A percentile compares a stretch with the other conserved stretches of the same genome.
Conservation (phyloP, 2,797 vertebrate genomes). For the Eupleurogrammus muticus region DNA sequence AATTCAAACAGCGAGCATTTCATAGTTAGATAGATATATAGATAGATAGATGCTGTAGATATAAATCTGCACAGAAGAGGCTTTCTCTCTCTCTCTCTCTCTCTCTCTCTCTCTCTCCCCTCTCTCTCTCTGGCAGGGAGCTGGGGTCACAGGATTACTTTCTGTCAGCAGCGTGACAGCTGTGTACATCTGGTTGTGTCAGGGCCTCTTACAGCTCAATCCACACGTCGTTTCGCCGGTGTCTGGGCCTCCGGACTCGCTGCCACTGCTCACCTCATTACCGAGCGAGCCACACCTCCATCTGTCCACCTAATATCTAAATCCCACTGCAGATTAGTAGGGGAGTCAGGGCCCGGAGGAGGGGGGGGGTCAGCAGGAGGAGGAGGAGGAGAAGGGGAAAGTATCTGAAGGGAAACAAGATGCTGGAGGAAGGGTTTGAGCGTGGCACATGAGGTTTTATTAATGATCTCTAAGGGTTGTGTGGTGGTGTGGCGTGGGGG, state of each 20-base stretch:
- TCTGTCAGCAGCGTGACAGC: slow-evolving; percentile 88
- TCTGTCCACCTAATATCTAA: slow-evolving; percentile 74
- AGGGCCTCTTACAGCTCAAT: slow-evolving; percentile 81
- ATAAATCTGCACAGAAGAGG: slow-evolving; percentile 33
- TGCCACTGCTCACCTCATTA: slow-evolving; percentile 80
- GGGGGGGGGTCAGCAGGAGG: neutral
- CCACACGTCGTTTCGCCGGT: slow-evolving; percentile 80
- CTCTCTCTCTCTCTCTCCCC: slow-evolving; percentile 14
- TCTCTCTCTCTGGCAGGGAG: slow-evolving; percentile 39
- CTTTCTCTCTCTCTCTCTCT: slow-evolving; percentile 12
- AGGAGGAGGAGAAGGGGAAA: neutral
- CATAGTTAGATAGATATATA: slow-evolving; percentile 54
- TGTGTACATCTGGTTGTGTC: slow-evolving; percentile 88
- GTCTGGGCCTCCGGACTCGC: slow-evolving; percentile 73
- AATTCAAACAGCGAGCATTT: slow-evolving; percentile 33
- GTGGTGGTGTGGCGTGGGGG: slow-evolving; percentile 13
- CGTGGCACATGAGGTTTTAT: slow-evolving; percentile 54
- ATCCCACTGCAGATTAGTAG: slow-evolving; percentile 69
- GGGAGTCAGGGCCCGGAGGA: slow-evolving; percentile 14
- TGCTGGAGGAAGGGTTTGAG: slow-evolving; percentile 52
- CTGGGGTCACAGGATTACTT: slow-evolving; percentile 73
- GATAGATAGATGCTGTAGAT: slow-evolving; percentile 12
- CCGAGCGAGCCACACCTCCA: slow-evolving; percentile 72
- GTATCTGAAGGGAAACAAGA: slow-evolving; percentile 44
- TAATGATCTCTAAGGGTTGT: slow-evolving; percentile 55